Evolutionary conservation across 2,888 invertebrate genomes (phyloP), one percentile per base, ranked within the genome.

Genomic region (Smittia sp.): DNA sequence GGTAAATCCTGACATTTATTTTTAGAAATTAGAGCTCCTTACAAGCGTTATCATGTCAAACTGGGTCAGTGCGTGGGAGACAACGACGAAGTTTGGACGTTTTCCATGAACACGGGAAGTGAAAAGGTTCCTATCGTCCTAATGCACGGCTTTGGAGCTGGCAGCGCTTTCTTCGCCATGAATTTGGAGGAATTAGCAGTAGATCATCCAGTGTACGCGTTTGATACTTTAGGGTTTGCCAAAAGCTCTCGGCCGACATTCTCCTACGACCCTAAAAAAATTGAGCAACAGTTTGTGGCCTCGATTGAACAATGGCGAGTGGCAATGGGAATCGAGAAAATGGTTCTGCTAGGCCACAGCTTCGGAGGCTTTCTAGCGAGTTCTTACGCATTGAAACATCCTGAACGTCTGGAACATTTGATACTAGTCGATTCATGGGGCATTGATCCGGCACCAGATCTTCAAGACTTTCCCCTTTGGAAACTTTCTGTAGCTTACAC

Each of bases 301-400:
- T 91, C 95, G 0, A 90, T 98, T 1, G 98, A 99, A 82, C 94
- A 94, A 83, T 98, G 98, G 98, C 86, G 98, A 32, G 87, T 92
- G 74, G 91, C 93, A 81, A 90, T 97, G 87, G 90, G 92, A 78
- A 84, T 98, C 22, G 87, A 91, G 0, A 88, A 91, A 81, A 91
- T 98, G 84, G 89, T 96, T 54, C 82, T 98, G 25, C 83, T 98
- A 65, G 98, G 98, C 0, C 98, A 98, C 83, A 96, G 95, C 75
- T 90, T 98, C 84, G 98, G 98, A 54, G 96, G 94, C 0, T 97
- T 92, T 84, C 86, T 97, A 75, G 94, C 96, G 1, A 89, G 94
- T n/a, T 91, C 96, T 11, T 93, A 96, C 84, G 89, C 94, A 0
- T 86, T 97, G 69, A 88, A 89, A 75, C 89, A 94, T 82, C 96